Evolutionary conservation across 2,113 vertebrate genomes (phyloP).

Genomic region (Bambusicola thoracicus): DNA sequence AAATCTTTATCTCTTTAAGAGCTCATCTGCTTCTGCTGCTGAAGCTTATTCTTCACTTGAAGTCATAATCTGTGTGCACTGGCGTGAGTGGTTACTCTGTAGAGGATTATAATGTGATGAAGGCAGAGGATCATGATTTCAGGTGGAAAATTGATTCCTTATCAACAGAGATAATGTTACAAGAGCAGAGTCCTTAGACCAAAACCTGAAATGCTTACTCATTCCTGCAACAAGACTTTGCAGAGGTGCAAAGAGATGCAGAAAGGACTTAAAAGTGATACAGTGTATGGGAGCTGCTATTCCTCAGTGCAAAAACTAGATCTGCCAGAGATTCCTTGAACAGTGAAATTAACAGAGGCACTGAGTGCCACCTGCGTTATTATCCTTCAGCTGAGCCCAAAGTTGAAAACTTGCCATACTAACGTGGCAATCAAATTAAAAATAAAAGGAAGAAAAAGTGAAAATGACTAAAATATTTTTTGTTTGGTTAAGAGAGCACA

Average conservation of each 20-base stretch:
- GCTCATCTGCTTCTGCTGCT: slow-evolving; percentile 59
- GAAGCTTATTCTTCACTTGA: slow-evolving; percentile 46
- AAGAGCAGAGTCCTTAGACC: background rate
- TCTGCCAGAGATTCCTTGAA: background rate
- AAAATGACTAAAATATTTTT: background rate
- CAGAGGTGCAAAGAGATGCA: background rate
- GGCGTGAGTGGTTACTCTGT: slow-evolving; percentile 45
- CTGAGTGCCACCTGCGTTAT: background rate
- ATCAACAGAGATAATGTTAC: slow-evolving; percentile 6
- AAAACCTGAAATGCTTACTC: slow-evolving; percentile 44
- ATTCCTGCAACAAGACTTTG: background rate
- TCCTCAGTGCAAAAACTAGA: background rate
- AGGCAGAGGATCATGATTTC: slow-evolving; percentile 52
- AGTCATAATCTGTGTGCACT: slow-evolving; percentile 66
- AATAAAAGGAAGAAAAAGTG: background rate
- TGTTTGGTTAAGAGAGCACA: background rate
- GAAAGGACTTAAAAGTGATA: background rate
- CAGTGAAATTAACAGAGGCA: background rate
- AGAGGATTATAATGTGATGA: slow-evolving; percentile 57
- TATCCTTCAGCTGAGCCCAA: background rate
- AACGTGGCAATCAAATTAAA: background rate
- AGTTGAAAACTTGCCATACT: background rate
- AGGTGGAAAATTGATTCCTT: slow-evolving; percentile 51
- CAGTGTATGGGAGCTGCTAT: background rate
- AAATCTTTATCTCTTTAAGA: slow-evolving; percentile 62